Evolutionary conservation across 2,888 invertebrate species (phyloP), one percentile per base, ranked within the genome.

Genomic region (Pegoplata infirma): DNA sequence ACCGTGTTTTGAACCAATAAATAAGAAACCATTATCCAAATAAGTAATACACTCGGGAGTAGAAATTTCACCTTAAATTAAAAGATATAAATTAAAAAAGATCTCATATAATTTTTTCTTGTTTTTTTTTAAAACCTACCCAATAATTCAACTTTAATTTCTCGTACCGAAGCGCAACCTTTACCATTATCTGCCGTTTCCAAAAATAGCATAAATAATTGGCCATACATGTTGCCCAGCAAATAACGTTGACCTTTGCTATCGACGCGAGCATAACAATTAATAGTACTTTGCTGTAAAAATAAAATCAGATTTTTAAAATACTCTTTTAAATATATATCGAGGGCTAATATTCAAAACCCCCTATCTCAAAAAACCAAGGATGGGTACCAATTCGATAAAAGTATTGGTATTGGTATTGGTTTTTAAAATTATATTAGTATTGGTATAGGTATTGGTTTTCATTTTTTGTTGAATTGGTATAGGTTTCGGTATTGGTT

Each of bases 41-140:
- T 99, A 99, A 0, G 98, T 98, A 87, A 99, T 95, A 86, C 98
- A 98, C 88, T 99, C 98, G 0, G 99, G 98, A 77, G 98, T 97
- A 5, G 96, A 96, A 66, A 96, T 95, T 89, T 97, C 97, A 17
- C 95, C 94, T 93, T 85, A 0, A 77, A 79, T 84, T 80, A 58
- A 10, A 25, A 32, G n/a, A 19, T 19, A 7, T 44, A 58, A 36
- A 19, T 32, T 32, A n/a, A n/a, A n/a, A n/a, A n/a, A n/a, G n/a
- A n/a, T n/a, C n/a, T n/a, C n/a, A n/a, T n/a, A n/a, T n/a, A n/a
- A n/a, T n/a, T n/a, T n/a, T n/a, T n/a, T n/a, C 17, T 47, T 47
- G 47, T 14, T 19, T 40, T 14, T 12, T 12, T 2, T 40, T 40
- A 0, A 10, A n/a, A 59, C 76, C 75, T 89, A 92, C 97, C 97